Base-by-base conservation (phyloP, 2,797 vertebrate species). In the Platalea minor region DNA sequence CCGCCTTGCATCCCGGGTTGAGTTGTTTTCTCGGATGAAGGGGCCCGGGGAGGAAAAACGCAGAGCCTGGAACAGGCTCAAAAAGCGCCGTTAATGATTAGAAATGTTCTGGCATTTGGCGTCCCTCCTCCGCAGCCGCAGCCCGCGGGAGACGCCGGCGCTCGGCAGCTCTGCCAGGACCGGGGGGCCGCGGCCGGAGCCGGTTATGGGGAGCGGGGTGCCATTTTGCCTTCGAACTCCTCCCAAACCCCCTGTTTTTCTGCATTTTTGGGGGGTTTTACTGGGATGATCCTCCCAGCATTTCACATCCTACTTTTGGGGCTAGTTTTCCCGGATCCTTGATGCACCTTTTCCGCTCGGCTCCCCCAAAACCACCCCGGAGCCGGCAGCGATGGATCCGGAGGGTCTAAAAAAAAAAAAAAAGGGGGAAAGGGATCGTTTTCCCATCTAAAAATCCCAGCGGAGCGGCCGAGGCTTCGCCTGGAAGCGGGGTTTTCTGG, bases 91-190 rank as follows among this genome's bases (percentile, higher is more conserved):
- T 88, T 96, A 96, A 91, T 85, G 85, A 92, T 89, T 91, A 95
- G 94, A 94, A 96, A 85, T 89, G 90, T 87, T 81, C 91, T 96
- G 94, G 94, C 93, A 91, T 95, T 96, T 89, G 28, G 21, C 12
- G 6, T 93, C 68, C 93, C 94, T 95, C 96, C 94, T 93, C 95
- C 95, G 95, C 95, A 96, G 91, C 86, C 91, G 1, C 91, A 93
- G 93, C 83, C 95, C 61, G 87, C n/a, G 3, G 93, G 94, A 96
- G 89, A 75, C 23, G 75, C 54, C 19, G 61, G 85, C 18, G 13
- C 89, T 90, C 1, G 5, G 67, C 8, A 11, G 41, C 85, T 82
- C 67, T 93, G 94, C 91, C 94, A 91, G 95, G 94, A 76, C 94
- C 6, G 0, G 79, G 75, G 65, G 35, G 50, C 74, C 9, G 12